These are phyloP conservation scores for Gryllus longicercus DNA, from an alignment of 2,888 invertebrate genomes.

Conservation along the genomic window DNA sequence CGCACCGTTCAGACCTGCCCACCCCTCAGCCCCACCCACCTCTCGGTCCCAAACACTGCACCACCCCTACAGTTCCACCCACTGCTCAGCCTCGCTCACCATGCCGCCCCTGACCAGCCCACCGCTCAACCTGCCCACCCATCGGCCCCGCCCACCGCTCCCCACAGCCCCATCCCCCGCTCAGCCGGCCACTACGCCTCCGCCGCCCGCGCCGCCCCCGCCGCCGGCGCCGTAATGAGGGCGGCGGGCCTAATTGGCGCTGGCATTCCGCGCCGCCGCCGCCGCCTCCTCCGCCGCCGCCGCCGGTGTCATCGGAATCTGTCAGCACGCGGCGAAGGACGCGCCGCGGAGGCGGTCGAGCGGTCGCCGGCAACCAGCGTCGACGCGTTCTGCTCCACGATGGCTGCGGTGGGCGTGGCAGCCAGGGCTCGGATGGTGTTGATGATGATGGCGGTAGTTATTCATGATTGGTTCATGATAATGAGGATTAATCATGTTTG, in stretches of 20 bases:
- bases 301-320: not conserved
- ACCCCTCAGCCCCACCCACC: too few relatives aligned
- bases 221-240: not conserved
- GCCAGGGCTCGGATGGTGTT: too few relatives aligned
- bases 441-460: too few relatives aligned
- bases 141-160: not conserved
- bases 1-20: too few relatives aligned
- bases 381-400: not conserved
- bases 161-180: too few relatives aligned
- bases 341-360: not conserved
- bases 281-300: not conserved
- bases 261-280: not conserved
- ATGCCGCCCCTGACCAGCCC: too few relatives aligned
- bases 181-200: not conserved
- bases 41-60: not conserved
- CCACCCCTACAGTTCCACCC: too few relatives aligned
- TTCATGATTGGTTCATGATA: too few relatives aligned
- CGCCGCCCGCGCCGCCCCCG: not conserved
- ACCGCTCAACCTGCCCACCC: too few relatives aligned
- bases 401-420: too few relatives aligned
- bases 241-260: not conserved
- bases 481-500: too few relatives aligned
- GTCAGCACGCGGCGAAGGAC: not conserved
- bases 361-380: not conserved
- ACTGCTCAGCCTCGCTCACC: not conserved